These are phyloP conservation scores for Stigmatopora argus DNA, from an alignment of 2,113 vertebrate genomes.

Conservation along the genomic window DNA sequence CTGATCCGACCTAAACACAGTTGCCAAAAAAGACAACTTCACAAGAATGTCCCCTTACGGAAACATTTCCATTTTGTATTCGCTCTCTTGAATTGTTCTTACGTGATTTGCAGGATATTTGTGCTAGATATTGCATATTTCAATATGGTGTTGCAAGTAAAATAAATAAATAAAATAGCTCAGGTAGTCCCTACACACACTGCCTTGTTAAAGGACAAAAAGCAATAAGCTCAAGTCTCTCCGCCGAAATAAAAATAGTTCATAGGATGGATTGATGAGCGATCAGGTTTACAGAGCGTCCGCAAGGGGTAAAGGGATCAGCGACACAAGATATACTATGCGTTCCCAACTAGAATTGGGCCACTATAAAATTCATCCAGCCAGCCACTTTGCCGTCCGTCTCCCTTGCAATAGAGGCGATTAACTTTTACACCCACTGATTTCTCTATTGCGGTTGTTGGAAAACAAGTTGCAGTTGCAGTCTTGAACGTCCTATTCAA, in stretches of 20 bases:
- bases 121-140: not conserved
- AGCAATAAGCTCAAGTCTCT: slow-evolving; percentile 6
- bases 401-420: slow-evolving; percentile 38
- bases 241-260: slow-evolving; percentile 36
- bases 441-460: slow-evolving; percentile 39
- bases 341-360: slow-evolving; percentile 41
- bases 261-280: slow-evolving; percentile 53
- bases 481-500: slow-evolving; percentile 10
- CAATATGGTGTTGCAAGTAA: not conserved
- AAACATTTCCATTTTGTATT: not conserved
- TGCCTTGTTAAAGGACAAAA: not conserved
- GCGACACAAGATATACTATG: slow-evolving; percentile 34
- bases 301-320: slow-evolving; percentile 28
- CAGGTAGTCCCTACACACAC: not conserved
- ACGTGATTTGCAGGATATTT: no score
- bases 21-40: slow-evolving; percentile 14
- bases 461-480: slow-evolving; percentile 16
- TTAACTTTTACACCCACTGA: slow-evolving; percentile 51
- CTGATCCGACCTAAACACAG: slow-evolving; percentile 22
- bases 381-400: slow-evolving; percentile 25
- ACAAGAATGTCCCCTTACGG: not conserved
- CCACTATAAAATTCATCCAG: slow-evolving; percentile 50
- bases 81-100: not conserved
- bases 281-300: slow-evolving; percentile 47
- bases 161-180: not conserved